Percentiles rank a stretch among this genome's conserved stretches.
Conservation (phyloP, 2,113 vertebrate genomes). For the Dissostichus mawsoni region DNA sequence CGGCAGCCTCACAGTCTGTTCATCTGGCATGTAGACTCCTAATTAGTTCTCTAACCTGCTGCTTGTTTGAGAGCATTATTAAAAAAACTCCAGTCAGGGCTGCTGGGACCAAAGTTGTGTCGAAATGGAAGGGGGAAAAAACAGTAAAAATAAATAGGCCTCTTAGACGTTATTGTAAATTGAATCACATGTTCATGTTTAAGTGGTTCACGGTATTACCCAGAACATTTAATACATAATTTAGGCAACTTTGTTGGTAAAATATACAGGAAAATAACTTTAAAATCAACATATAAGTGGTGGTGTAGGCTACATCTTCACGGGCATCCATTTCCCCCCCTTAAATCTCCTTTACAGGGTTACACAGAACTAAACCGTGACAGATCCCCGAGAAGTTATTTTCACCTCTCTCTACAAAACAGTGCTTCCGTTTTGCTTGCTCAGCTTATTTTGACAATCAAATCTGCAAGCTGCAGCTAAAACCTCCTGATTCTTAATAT, state of each 20-base stretch:
- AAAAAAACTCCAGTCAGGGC: neutral
- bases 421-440: constrained; percentile 26
- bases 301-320: neutral
- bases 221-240: constrained; percentile 5
- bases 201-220: neutral
- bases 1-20: constrained; percentile 60
- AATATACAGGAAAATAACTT: neutral
- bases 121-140: neutral
- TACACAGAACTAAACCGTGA: constrained; percentile 93
- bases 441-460: constrained; percentile 35
- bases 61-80: constrained; percentile 55
- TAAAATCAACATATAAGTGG: neutral
- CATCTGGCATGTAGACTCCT: constrained; percentile 67
- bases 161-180: too few species aligned
- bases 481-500: neutral
- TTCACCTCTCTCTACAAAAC: constrained; percentile 23
- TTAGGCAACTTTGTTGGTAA: neutral
- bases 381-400: constrained; percentile 82
- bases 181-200: neutral
- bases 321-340: neutral
- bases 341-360: constrained; percentile 89
- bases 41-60: constrained; percentile 72
- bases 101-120: constrained; percentile 25
- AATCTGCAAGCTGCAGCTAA: constrained; percentile 7
- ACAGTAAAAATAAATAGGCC: too few species aligned